phyloP scores from a whole-genome alignment of 2,113 vertebrate genomes.

The Oncorhynchus tshawytscha region DNA sequence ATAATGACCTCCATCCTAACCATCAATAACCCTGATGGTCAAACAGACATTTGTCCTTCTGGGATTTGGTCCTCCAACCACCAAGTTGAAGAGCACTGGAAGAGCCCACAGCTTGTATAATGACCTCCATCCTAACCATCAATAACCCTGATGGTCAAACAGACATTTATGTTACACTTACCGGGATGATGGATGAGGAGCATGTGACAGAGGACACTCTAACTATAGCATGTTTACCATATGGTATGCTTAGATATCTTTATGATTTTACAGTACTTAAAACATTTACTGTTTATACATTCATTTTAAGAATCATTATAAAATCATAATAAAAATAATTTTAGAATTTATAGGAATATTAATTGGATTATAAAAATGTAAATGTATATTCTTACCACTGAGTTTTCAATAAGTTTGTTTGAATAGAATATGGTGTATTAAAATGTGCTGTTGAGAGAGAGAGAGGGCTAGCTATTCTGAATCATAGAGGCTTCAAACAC shows the following conservation, averaged over 20 bases:
- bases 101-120: conserved; percentile 71
- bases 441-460: background rate
- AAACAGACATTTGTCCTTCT: no score
- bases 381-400: conserved; percentile 20
- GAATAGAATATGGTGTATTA: conserved; percentile 29
- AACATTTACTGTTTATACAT: background rate
- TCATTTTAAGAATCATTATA: background rate
- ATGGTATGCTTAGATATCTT: background rate
- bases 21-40: no score
- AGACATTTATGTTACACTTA: conserved; percentile 70
- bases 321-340: conserved; percentile 6
- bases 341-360: conserved; percentile 28
- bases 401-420: conserved; percentile 1
- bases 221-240: conserved; percentile 9
- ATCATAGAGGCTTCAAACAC: background rate
- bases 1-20: no score
- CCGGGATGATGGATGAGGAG: conserved; percentile 60
- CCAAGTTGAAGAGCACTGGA: conserved; percentile 48
- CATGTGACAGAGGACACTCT: conserved; percentile 48
- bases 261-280: background rate
- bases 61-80: conserved; percentile 41
- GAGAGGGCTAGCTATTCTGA: no score
- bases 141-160: conserved; percentile 71
- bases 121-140: conserved; percentile 68
- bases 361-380: conserved; percentile 20